phyloP scores from a whole-genome alignment of 1,140 invertebrate species.

The Mamestra configurata region DNA sequence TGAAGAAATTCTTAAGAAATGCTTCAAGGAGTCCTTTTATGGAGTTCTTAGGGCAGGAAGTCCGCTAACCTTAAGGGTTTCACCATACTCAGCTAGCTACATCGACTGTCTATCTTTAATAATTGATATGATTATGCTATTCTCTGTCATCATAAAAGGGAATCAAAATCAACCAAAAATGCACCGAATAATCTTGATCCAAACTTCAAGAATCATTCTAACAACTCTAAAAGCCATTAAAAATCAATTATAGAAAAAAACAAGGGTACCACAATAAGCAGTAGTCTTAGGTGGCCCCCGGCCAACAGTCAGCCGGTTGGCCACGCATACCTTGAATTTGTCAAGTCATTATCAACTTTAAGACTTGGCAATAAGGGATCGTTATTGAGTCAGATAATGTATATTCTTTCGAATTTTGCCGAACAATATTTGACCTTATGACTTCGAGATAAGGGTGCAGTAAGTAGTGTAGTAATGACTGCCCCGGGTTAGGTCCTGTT shows the following conservation, averaged over 20 bases:
- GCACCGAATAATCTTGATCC: constrained; percentile 20
- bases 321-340: constrained; percentile 29
- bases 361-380: neutral
- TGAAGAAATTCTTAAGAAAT: too few species aligned
- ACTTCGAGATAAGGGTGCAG: constrained; percentile 18
- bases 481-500: constrained; percentile 53
- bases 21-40: too few species aligned
- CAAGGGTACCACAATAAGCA: constrained; percentile 54
- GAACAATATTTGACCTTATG: constrained; percentile 30
- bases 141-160: constrained; percentile 13
- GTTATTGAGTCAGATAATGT: neutral
- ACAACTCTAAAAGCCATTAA: constrained; percentile 67
- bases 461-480: constrained; percentile 37
- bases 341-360: constrained; percentile 46
- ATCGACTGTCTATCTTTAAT: too few species aligned
- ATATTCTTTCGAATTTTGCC: neutral
- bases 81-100: too few species aligned
- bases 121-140: neutral
- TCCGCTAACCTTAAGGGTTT: neutral
- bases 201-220: constrained; percentile 43
- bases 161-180: neutral
- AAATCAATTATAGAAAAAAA: constrained; percentile 78
- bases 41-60: too few species aligned
- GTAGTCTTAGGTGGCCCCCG: constrained; percentile 57
- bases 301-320: constrained; percentile 38